phyloP scores from a whole-genome alignment of 2,113 vertebrate species.

The Myocastor coypus region DNA sequence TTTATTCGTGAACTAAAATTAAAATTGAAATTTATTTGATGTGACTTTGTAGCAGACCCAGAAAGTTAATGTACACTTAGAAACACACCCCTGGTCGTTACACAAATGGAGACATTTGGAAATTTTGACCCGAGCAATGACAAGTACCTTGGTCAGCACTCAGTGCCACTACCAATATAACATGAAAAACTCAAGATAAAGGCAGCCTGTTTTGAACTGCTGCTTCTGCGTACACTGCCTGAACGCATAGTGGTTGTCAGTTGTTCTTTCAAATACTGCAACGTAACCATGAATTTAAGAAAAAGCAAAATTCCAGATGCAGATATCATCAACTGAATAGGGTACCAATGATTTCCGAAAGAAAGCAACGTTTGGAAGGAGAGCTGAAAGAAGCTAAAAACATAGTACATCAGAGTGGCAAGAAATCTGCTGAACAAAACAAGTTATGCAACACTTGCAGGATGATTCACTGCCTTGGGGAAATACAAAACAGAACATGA shows the following conservation, averaged over 20 bases:
- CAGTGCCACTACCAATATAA: not conserved
- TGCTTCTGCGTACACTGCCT: not conserved
- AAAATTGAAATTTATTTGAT: not conserved
- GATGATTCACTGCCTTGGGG: constrained; percentile 73
- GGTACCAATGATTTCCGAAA: constrained; percentile 58
- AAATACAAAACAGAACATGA: constrained; percentile 70
- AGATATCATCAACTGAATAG: constrained; percentile 60
- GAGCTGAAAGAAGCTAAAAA: constrained; percentile 68
- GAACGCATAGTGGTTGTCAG: not conserved
- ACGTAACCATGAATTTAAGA: not conserved
- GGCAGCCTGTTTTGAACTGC: not conserved
- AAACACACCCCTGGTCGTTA: not conserved
- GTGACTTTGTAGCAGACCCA: not conserved
- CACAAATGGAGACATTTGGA: not conserved
- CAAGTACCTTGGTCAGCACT: not conserved
- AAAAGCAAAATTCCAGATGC: not conserved
- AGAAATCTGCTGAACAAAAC: constrained; percentile 72
- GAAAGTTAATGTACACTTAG: not conserved
- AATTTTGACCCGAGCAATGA: not conserved
- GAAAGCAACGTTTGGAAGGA: constrained; percentile 39
- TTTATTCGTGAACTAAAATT: not conserved
- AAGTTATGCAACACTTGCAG: constrained; percentile 61
- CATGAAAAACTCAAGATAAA: constrained; percentile 4
- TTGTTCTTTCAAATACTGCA: not conserved
- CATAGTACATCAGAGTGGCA: not conserved